Base-by-base conservation (phyloP, 2,888 invertebrate species). In the Tipula confusa region DNA sequence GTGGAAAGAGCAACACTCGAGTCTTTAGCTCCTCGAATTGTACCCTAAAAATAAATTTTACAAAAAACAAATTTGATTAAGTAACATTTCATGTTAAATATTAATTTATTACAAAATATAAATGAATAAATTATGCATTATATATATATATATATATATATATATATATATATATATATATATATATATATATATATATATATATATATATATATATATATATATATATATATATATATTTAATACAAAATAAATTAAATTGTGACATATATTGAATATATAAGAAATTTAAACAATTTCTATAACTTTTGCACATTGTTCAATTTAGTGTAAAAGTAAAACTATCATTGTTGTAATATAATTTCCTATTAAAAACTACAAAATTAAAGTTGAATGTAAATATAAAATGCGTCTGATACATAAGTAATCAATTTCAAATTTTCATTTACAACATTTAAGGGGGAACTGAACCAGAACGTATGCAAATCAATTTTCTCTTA, bases 1-100 rank as follows among this genome's bases (percentile, higher is more conserved):
- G 96, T 96, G 83, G 97, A 97, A 83, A 97, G 88, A 0, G 97
- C 97, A 83, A 93, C 96, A 93, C 94, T 94, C 2, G 97, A 97
- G 84, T 91, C 90, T 1, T 92, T 91, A 85, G 92, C 91, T 84
- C 92, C 93, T 85, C 94, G 91, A 84, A 97, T 92, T 85, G 91
- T 92, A 84, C 97, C 97, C 86, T 90, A 85, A 13, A 84, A 84
- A 64, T 64, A 64, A 64, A 64, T 64, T 5, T 7, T 1, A 48
- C 7, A 24, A 64, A 64, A 64, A 18, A 43, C 15, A 64, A 24
- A n/a, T n/a, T 64, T 24, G n/a, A 43, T 43, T 43, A 43, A 43
- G 43, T 43, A 43, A 43, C n/a, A n/a, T 43, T 43, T 64, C 11
- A 64, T 64, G 64, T 64, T 24, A 64, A 64, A 64, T 64, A 64